Conservation (phyloP, 2,797 vertebrate species). For the Microcaecilia unicolor region DNA sequence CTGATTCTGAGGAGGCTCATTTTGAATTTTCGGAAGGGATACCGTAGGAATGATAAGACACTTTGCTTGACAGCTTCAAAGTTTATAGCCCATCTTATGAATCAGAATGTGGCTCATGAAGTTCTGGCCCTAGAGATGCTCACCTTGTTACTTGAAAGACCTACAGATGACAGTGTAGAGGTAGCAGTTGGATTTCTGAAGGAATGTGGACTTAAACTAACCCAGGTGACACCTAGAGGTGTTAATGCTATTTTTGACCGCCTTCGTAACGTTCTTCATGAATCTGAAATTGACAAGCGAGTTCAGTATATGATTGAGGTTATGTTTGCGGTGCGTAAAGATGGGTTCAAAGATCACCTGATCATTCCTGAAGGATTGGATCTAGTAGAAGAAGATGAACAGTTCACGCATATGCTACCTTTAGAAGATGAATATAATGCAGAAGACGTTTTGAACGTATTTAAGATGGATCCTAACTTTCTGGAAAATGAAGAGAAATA, state of each 20-base stretch:
- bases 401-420: constrained; percentile 95
- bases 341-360: constrained; percentile 95
- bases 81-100: constrained; percentile 96
- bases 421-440: constrained; percentile 90
- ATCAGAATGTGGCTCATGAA: constrained; percentile 98
- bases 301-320: constrained; percentile 99
- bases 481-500: constrained; percentile 95
- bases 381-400: constrained; percentile 90
- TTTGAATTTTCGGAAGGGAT: constrained; percentile 89
- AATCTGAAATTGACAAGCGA: constrained; percentile 92
- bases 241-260: constrained; percentile 97
- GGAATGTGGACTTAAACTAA: constrained; percentile 92
- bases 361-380: constrained; percentile 83
- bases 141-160: constrained; percentile 87
- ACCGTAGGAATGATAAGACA: constrained; percentile 96
- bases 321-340: constrained; percentile 95
- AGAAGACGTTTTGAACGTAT: constrained; percentile 90
- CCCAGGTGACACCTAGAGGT: constrained; percentile 87
- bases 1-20: constrained; percentile 91
- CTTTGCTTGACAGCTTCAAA: constrained; percentile 92
- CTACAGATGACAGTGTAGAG: constrained; percentile 94
- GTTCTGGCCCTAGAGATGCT: constrained; percentile 95
- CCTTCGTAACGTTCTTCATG: constrained; percentile 89
- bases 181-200: constrained; percentile 92
- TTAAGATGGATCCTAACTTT: constrained; percentile 94